A percentile compares a stretch with the other conserved stretches of the same genome.
Conservation (phyloP, 1,140 invertebrate species). For the Drosophila lacertosa region DNA sequence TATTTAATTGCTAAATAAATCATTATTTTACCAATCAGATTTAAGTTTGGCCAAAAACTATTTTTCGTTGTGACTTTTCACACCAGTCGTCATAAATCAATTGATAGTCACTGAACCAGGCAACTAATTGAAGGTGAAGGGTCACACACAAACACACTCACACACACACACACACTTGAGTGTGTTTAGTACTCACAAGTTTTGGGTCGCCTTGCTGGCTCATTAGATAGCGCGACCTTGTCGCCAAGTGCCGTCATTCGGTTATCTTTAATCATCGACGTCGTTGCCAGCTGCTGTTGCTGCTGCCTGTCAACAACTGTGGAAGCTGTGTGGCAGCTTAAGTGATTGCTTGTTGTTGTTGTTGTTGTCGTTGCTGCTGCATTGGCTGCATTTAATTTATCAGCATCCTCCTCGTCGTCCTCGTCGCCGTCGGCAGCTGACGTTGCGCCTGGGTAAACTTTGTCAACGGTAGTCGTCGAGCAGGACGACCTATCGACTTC, state of each 20-base stretch:
- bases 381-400: conserved; percentile 79
- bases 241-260: conserved; percentile 49
- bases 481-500: conserved; percentile 73
- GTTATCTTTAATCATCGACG: conserved; percentile 68
- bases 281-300: conserved; percentile 30
- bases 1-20: too few relatives aligned
- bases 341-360: conserved; percentile 61
- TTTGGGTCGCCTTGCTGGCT: conserved; percentile 50
- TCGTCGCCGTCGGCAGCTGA: conserved; percentile 71
- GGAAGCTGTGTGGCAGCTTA: conserved; percentile 64
- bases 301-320: conserved; percentile 71
- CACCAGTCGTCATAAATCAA: conserved; percentile 26
- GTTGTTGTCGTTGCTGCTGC: conserved; percentile 30
- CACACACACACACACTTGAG: background rate
- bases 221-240: conserved; percentile 55
- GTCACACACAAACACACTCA: conserved; percentile 1
- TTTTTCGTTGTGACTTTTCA: too few relatives aligned
- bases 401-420: conserved; percentile 43
- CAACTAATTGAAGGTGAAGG: conserved; percentile 17
- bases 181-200: conserved; percentile 52
- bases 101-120: conserved; percentile 31
- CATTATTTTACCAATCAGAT: too few relatives aligned
- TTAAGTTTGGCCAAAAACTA: too few relatives aligned
- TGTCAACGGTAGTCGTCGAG: conserved; percentile 58
- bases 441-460: conserved; percentile 76